A percentile compares a stretch with the other conserved stretches of the same genome.
Evolutionary conservation across 2,888 invertebrate species (phyloP).

Genomic region (Hyles lineata): DNA sequence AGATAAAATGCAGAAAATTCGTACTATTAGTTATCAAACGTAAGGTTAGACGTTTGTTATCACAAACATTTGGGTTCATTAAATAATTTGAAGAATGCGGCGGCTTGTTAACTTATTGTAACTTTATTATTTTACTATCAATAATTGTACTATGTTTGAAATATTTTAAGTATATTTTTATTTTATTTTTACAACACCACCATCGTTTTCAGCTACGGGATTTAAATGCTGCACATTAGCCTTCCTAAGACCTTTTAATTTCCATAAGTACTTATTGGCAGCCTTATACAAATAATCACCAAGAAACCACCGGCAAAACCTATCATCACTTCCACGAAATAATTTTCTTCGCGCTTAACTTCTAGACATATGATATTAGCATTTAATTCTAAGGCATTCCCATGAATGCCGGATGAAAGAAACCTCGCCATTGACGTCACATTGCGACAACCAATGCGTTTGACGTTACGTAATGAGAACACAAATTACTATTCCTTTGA

Average conservation of each 20-base stretch:
- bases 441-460: conserved; percentile 35
- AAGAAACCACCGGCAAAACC: background rate
- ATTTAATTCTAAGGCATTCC: conserved; percentile 18
- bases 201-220: background rate
- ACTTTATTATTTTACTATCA: background rate
- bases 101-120: background rate
- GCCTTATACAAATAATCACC: too few species aligned
- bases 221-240: background rate
- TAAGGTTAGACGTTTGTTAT: too few species aligned
- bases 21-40: too few species aligned
- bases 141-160: background rate
- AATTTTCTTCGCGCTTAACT: background rate
- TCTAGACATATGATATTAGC: conserved; percentile 22
- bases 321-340: background rate
- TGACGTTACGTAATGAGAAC: conserved; percentile 49
- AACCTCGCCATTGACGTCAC: conserved; percentile 36
- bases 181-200: background rate
- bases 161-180: background rate
- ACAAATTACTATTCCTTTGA: conserved; percentile 43
- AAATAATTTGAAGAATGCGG: too few species aligned
- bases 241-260: too few species aligned
- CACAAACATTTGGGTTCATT: too few species aligned
- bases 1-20: too few species aligned
- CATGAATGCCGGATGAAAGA: conserved; percentile 32
- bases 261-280: too few species aligned